Base-by-base conservation (phyloP, 2,888 invertebrate genomes). In the Gymnoscelis rufifasciata region DNA sequence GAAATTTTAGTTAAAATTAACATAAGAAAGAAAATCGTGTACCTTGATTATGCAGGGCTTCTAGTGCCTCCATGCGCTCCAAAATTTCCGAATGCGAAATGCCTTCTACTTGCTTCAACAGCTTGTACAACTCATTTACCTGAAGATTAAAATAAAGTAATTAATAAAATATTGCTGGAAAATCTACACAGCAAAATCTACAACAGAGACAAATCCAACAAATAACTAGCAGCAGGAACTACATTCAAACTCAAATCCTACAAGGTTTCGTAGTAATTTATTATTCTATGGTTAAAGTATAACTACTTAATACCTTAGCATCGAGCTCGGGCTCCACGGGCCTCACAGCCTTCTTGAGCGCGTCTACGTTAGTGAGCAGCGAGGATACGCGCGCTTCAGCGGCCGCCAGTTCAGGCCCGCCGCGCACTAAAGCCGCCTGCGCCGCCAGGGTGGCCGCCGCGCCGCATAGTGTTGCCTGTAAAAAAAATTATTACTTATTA, bases 31-130 rank as follows among this genome's bases (percentile, higher is more conserved):
- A n/a, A n/a, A n/a, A n/a, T n/a, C n/a, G n/a, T n/a, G n/a, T 79
- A 96, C 97, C 97, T 91, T 97, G 96, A 75, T 94, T 94, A 70
- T 98, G 98, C 4, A 98, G 84, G 2, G 93, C 91, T 78, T 96
- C 95, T 2, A 98, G 84, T 1, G 97, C 94, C 61, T 94, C 91
- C 90, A 98, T 92, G 44, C 98, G 91, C 61, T 96, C 94, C 26
- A 97, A 90, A 47, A 96, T 90, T 72, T 95, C 93, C 0, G 90
- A 84, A 69, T 88, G 88, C 38, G 93, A 91, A 50, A 95, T 90
- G 7, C 93, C 91, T 68, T 97, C 97, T 47, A 94, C 94, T 75
- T 95, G 95, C 76, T 96, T 96, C 57, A 96, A 91, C 57, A 97
- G 82, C 58, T 96, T 96, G 76, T 97, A 95, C 51, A 98, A 82